Evolutionary conservation across 1,140 invertebrate species (phyloP).

Genomic region (Panagrolaimus sp.): DNA sequence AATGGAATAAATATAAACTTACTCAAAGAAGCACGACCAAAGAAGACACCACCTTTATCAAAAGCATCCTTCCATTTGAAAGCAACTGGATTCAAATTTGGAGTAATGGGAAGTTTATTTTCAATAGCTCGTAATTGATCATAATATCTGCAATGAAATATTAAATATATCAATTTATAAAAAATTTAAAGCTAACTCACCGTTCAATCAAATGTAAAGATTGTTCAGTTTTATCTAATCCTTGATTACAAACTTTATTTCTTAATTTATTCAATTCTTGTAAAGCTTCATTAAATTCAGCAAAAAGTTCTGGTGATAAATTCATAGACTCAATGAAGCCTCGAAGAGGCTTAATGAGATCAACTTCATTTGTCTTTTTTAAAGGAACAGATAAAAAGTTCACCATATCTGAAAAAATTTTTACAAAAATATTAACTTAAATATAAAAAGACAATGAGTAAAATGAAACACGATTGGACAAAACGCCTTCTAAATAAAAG

Average conservation of each 20-base stretch:
- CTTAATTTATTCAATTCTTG: constrained; percentile 80
- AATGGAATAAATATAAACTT: constrained; percentile 60
- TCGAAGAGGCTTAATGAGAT: constrained; percentile 83
- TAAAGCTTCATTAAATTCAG: constrained; percentile 70
- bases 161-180: constrained; percentile 26
- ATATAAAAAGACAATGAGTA: too few relatives aligned
- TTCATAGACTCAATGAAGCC: constrained; percentile 72
- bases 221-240: constrained; percentile 71
- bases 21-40: constrained; percentile 84
- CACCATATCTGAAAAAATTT: constrained; percentile 14
- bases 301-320: constrained; percentile 21
- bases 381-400: constrained; percentile 74
- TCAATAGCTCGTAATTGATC: constrained; percentile 87
- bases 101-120: constrained; percentile 76
- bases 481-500: too few relatives aligned
- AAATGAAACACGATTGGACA: too few relatives aligned
- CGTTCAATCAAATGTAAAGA: constrained; percentile 63
- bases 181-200: constrained; percentile 26
- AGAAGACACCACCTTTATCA: constrained; percentile 77
- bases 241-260: constrained; percentile 79
- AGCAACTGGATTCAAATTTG: constrained; percentile 59
- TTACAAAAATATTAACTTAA: too few relatives aligned
- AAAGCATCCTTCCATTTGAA: constrained; percentile 99
- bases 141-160: constrained; percentile 73
- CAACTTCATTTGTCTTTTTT: constrained; percentile 89